Evolutionary conservation across 2,113 vertebrate species (phyloP).

Genomic region (Anhinga anhinga): DNA sequence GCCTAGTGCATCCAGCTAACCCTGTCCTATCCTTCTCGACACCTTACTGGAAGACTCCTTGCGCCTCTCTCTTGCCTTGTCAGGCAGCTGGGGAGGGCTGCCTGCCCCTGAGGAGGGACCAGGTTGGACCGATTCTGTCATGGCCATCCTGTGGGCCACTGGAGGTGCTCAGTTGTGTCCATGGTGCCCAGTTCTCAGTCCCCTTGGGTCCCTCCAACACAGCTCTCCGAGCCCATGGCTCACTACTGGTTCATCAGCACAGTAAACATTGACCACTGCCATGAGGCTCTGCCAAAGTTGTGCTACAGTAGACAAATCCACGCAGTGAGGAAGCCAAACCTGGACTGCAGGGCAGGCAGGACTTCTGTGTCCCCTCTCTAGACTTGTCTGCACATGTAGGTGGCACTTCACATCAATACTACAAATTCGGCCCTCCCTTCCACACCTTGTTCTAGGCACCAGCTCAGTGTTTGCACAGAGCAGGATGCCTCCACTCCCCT

Average conservation of each 20-base stretch:
- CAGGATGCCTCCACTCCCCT: neutral
- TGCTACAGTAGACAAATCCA: neutral
- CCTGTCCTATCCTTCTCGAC: neutral
- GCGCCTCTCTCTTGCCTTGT: neutral
- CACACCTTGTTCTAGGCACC: neutral
- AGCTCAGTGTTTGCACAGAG: neutral
- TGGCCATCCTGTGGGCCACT: neutral
- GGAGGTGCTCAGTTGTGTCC: neutral
- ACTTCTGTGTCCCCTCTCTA: neutral
- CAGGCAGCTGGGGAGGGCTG: neutral
- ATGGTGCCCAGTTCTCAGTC: neutral
- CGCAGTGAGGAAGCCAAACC: neutral
- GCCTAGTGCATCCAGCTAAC: neutral
- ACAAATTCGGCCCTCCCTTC: neutral
- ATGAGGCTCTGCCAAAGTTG: neutral
- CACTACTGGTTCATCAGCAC: neutral
- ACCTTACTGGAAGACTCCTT: neutral
- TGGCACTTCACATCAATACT: neutral
- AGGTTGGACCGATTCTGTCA: neutral
- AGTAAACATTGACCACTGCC: accelerated
- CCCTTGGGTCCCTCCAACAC: neutral
- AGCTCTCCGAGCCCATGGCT: neutral
- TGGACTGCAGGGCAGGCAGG: neutral
- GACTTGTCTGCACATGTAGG: neutral
- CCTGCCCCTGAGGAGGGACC: neutral